Conservation (phyloP, 2,888 invertebrate genomes). For the Macroteleia sp. region DNA sequence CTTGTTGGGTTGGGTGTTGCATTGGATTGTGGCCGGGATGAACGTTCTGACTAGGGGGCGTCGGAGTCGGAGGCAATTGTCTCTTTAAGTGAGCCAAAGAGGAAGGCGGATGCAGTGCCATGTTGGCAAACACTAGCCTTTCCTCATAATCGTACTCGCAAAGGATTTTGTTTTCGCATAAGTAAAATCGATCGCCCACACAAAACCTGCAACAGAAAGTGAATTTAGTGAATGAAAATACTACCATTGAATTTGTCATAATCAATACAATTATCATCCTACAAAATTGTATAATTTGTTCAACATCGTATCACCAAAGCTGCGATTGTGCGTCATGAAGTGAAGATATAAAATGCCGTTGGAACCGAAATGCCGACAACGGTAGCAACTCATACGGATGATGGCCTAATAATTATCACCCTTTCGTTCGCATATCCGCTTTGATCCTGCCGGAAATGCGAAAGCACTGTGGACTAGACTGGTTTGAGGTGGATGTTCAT, state of each 20-base stretch:
- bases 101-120: constrained; percentile 92
- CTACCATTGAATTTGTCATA: neutral
- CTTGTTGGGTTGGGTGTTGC: constrained; percentile 74
- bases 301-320: constrained; percentile 36
- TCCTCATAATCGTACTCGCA: constrained; percentile 98
- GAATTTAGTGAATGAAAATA: constrained; percentile 88
- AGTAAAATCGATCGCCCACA: constrained; percentile 96
- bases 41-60: constrained; percentile 78
- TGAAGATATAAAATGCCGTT: constrained; percentile 46
- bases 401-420: constrained; percentile 79
- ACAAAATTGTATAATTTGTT: neutral
- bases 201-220: constrained; percentile 96
- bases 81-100: constrained; percentile 92
- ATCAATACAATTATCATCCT: neutral
- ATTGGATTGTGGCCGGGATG: constrained; percentile 79
- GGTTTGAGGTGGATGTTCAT: constrained; percentile 82
- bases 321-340: constrained; percentile 18
- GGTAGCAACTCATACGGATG: constrained; percentile 69
- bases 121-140: constrained; percentile 94
- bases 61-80: constrained; percentile 85
- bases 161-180: constrained; percentile 96
- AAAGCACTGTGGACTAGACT: constrained; percentile 73
- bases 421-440: constrained; percentile 72
- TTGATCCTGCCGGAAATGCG: constrained; percentile 72
- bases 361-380: constrained; percentile 15